Percentiles rank a stretch among this genome's conserved stretches.
These are phyloP conservation scores for Drosophila robusta DNA, from an alignment of 2,888 invertebrate species.

Conservation along the genomic window DNA sequence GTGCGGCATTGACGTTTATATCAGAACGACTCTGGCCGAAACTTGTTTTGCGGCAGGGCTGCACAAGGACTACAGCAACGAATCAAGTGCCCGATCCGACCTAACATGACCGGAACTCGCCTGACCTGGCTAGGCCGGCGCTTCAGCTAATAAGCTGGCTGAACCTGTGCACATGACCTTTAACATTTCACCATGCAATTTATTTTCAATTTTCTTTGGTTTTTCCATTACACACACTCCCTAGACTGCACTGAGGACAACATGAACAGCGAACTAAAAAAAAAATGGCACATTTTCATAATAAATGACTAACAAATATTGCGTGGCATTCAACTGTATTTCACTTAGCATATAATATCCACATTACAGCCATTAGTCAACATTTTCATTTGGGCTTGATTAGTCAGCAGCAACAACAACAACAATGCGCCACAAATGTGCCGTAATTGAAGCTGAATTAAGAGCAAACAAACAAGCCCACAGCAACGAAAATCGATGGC, in stretches of 20 bases:
- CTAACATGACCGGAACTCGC: neutral
- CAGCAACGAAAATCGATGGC: slow-evolving; percentile 13
- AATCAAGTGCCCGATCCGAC: slow-evolving; percentile 11
- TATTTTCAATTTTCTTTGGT: slow-evolving; percentile 20
- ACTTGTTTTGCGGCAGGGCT: neutral
- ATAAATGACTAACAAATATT: neutral
- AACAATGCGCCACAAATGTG: slow-evolving; percentile 1
- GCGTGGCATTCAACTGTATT: slow-evolving; percentile 1
- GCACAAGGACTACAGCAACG: slow-evolving; percentile 3
- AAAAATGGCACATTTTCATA: neutral
- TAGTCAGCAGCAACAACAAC: slow-evolving; percentile 13
- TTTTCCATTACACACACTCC: neutral
- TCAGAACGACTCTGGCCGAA: slow-evolving; percentile 17
- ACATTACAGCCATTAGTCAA: slow-evolving; percentile 1
- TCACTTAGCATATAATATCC: neutral
- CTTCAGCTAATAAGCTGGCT: slow-evolving; percentile 14
- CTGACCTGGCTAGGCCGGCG: slow-evolving; percentile 3
- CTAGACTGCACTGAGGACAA: neutral
- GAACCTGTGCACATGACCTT: neutral
- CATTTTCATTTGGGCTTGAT: slow-evolving; percentile 10
- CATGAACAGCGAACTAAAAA: neutral
- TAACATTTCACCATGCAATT: slow-evolving; percentile 14
- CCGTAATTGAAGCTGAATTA: slow-evolving; percentile 11
- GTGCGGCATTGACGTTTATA: slow-evolving; percentile 12
- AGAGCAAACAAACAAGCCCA: slow-evolving; percentile 2